Percentiles rank a stretch among this genome's conserved stretches.
Conservation (phyloP, 2,113 vertebrate genomes). For the Cynocephalus volans region DNA sequence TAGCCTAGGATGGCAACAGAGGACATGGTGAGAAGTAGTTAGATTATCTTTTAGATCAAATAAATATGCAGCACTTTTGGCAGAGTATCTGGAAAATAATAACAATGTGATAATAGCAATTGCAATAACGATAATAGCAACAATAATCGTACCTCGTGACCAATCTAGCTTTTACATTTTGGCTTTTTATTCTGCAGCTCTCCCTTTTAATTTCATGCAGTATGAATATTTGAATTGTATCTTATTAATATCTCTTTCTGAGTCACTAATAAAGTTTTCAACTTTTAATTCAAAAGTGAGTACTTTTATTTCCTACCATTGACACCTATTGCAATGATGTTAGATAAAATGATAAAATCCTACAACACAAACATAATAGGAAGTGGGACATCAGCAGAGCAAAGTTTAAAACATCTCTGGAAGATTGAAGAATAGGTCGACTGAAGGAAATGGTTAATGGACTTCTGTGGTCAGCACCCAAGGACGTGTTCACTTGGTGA, state of each 20-base stretch:
- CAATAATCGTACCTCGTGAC: background rate
- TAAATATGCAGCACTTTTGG: background rate
- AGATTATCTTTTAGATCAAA: background rate
- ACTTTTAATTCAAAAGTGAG: conserved; percentile 34
- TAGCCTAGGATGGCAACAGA: background rate
- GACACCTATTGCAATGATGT: background rate
- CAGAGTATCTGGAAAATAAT: background rate
- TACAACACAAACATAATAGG: background rate
- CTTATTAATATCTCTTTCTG: background rate
- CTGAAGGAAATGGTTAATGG: too few species aligned
- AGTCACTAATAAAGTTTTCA: background rate
- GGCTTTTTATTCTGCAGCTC: background rate
- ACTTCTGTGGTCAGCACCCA: too few species aligned
- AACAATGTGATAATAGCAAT: background rate
- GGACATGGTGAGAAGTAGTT: background rate
- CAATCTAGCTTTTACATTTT: background rate
- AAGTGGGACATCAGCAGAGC: background rate
- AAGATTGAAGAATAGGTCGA: background rate
- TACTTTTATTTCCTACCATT: background rate
- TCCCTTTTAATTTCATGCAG: background rate
- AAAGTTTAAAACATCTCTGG: background rate
- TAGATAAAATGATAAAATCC: conserved; percentile 17
- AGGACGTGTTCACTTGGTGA: too few species aligned
- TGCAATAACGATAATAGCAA: background rate
- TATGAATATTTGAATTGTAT: background rate